phyloP scores from a whole-genome alignment of 2,888 invertebrate genomes.

The Amorpha juglandis region DNA sequence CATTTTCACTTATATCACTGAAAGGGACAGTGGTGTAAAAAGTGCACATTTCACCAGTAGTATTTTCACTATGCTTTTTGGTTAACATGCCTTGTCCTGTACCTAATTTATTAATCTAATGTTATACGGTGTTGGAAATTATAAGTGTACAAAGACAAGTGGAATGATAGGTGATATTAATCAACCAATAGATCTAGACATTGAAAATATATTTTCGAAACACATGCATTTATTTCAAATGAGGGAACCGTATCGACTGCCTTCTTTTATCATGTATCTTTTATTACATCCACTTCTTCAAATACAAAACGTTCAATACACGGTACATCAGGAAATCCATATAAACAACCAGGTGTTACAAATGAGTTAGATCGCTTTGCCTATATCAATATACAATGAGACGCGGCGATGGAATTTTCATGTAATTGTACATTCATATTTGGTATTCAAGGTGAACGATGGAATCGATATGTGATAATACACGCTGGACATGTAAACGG shows the following conservation, averaged over 20 bases:
- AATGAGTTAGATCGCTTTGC: not conserved
- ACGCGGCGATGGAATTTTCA: not conserved
- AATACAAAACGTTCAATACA: too few species aligned
- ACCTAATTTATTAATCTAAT: too few species aligned
- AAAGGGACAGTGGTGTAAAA: too few species aligned
- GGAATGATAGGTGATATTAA: too few species aligned
- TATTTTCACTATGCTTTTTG: too few species aligned
- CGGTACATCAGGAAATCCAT: constrained; percentile 16
- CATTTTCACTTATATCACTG: too few species aligned
- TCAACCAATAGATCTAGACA: too few species aligned
- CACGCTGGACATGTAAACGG: not conserved
- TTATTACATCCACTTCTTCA: not conserved
- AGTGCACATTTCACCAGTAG: too few species aligned
- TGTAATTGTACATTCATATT: constrained; percentile 16
- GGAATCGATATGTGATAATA: constrained; percentile 23
- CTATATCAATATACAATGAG: constrained; percentile 6
- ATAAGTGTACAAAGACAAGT: too few species aligned
- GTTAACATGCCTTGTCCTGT: too few species aligned
- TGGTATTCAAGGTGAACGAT: constrained; percentile 23
- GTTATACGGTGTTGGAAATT: too few species aligned
- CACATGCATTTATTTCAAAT: not conserved
- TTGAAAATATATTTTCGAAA: not conserved
- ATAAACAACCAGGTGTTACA: not conserved
- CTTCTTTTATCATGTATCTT: not conserved
- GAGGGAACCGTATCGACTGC: not conserved